A percentile compares a stretch with the other conserved stretches of the same genome.
These are phyloP conservation scores for Actinostola sp. DNA, from an alignment of 92 coral and sea anemone genomes.

Conservation along the genomic window DNA sequence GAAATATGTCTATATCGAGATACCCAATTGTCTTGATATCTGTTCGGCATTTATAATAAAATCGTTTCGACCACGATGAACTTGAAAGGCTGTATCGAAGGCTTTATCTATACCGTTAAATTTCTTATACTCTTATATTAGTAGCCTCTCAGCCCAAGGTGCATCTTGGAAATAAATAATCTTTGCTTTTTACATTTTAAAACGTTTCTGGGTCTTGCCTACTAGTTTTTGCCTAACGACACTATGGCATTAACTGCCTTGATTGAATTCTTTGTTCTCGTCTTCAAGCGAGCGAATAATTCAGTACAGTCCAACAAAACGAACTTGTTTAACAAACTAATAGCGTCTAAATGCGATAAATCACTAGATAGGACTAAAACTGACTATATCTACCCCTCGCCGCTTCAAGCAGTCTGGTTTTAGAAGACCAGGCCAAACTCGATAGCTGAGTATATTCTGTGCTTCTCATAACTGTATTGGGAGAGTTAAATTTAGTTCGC, in stretches of 20 bases:
- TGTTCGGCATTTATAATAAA: slow-evolving; percentile 23
- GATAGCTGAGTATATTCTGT: not conserved
- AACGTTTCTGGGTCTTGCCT: slow-evolving; percentile 1
- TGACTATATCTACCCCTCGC: not conserved
- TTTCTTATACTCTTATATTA: slow-evolving; percentile 21
- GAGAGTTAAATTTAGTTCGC: slow-evolving; percentile 11
- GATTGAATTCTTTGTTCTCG: slow-evolving; percentile 8
- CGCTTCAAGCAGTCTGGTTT: not conserved
- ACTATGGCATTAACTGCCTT: slow-evolving; percentile 11
- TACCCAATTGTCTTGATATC: slow-evolving; percentile 19
- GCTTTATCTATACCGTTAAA: not conserved
- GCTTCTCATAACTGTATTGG: not conserved
- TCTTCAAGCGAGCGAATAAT: slow-evolving; percentile 3
- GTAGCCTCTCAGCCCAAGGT: slow-evolving; percentile 18
- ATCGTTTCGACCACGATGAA: slow-evolving; percentile 17
- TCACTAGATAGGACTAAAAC: not conserved
- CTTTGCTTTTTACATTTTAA: slow-evolving; percentile 31
- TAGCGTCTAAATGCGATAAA: not conserved
- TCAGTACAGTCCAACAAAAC: slow-evolving; percentile 20
- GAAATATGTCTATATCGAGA: slow-evolving; percentile 21
- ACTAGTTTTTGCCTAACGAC: not conserved
- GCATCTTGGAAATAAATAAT: slow-evolving; percentile 36
- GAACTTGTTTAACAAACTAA: slow-evolving; percentile 23
- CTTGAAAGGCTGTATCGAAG: not conserved
- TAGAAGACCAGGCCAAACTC: slow-evolving; percentile 5